Conservation (phyloP, 2,888 invertebrate genomes). For the Macrostomum cliftonense region DNA sequence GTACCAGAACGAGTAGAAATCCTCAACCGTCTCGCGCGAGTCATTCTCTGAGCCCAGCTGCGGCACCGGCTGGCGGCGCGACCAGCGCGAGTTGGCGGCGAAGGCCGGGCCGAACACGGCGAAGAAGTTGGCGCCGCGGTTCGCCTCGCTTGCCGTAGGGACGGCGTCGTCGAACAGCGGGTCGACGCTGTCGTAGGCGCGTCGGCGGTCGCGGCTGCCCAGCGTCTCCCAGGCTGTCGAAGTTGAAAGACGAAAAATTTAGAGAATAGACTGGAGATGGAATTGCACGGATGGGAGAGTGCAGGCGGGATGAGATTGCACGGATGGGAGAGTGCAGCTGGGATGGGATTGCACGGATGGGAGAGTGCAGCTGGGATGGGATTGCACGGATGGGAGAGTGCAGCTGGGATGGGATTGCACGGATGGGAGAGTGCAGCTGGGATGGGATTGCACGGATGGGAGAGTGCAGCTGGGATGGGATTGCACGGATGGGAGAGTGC, state of each 20-base stretch:
- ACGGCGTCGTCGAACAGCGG: slow-evolving; percentile 72
- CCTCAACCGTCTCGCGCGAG: slow-evolving; percentile 63
- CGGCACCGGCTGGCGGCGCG: slow-evolving; percentile 66
- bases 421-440: too few relatives aligned
- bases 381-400: too few relatives aligned
- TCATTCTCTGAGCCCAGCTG: slow-evolving; percentile 57
- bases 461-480: too few relatives aligned
- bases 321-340: too few relatives aligned
- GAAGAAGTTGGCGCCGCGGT: slow-evolving; percentile 51
- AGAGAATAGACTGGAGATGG: not conserved
- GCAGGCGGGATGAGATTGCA: too few relatives aligned
- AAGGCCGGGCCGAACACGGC: slow-evolving; percentile 40
- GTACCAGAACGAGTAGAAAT: slow-evolving; percentile 86
- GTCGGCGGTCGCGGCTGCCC: slow-evolving; percentile 58
- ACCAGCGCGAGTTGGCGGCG: slow-evolving; percentile 55
- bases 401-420: too few relatives aligned
- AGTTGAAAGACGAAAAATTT: slow-evolving; percentile 5
- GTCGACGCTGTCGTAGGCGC: slow-evolving; percentile 89
- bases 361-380: too few relatives aligned
- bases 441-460: too few relatives aligned
- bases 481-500: too few relatives aligned
- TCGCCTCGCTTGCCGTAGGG: slow-evolving; percentile 43
- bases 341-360: too few relatives aligned
- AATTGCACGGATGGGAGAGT: too few relatives aligned
- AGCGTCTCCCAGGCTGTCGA: slow-evolving; percentile 63